Base-by-base conservation (phyloP, 2,888 invertebrate species). In the Byasa hedistus region DNA sequence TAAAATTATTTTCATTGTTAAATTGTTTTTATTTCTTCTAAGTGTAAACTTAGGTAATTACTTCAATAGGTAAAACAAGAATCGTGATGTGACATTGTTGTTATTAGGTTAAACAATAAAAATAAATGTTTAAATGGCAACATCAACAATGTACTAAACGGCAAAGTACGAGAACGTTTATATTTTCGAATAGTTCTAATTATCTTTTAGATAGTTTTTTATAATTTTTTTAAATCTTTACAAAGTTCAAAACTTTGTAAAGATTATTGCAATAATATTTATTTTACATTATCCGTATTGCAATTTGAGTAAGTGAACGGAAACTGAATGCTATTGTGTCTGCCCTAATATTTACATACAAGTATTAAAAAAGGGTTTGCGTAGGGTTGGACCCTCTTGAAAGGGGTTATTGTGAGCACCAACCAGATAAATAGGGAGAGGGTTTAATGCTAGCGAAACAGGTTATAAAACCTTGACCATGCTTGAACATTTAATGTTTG, bases 311-410 rank as follows among this genome's bases (percentile, higher is more conserved):
- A 54, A 22, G 22, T 32, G 19, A 51, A 19, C 57, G 22, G 19
- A 22, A 54, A 32, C 21, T 48, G 58, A 44, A 60, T 51, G 48
- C 59, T 24, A 57, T 56, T 56, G 62, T 61, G 54, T 17, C 19
- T 36, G 36, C 39, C 39, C 39, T 32, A 24, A 63, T 27, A 22
- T 63, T 56, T 32, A 57, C 8, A 57, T 61, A 19, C 12, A 48
- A 32, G 56, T 22, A 32, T 36, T 54, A 54, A 54, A 54, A 36
- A 54, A 54, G 52, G 52, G 59, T 59, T 67, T 60, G 55, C 59
- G 56, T 23, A 67, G 66, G 66, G 66, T 67, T 63, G 63, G 63
- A 67, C 66, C 66, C 66, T 63, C 44, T 56, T 32, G 56, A 63
- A 54, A 39, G 21, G 58, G 44, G 24, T 51, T 56, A 67, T 67